Evolutionary conservation across 2,888 invertebrate genomes (phyloP).

Genomic region (Ypsolopha scabrella): DNA sequence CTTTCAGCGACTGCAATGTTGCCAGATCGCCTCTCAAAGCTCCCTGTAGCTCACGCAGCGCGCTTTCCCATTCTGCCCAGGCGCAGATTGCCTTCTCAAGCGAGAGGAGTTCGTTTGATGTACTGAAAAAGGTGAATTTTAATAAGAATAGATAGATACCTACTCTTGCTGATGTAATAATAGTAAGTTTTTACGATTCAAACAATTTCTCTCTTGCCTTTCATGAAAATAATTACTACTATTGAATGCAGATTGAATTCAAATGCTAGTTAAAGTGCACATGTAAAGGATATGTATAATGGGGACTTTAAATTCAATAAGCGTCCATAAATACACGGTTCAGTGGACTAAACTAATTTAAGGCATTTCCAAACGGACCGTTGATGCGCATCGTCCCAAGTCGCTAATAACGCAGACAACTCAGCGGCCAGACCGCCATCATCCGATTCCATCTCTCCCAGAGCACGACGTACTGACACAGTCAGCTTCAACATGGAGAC

Average conservation of each 20-base stretch:
- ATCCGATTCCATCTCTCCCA: slow-evolving; percentile 56
- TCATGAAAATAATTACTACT: too few species aligned
- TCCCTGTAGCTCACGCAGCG: slow-evolving; percentile 80
- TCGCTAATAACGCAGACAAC: slow-evolving; percentile 74
- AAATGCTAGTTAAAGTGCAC: too few species aligned
- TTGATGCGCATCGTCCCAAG: slow-evolving; percentile 79
- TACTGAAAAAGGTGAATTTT: slow-evolving; percentile 56
- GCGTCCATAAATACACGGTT: background rate
- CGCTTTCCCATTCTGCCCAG: slow-evolving; percentile 82
- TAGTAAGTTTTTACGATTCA: too few species aligned
- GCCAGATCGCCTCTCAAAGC: slow-evolving; percentile 78
- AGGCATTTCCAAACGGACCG: slow-evolving; percentile 52
- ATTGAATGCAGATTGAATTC: too few species aligned
- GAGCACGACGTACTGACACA: slow-evolving; percentile 68
- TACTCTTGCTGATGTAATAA: too few species aligned
- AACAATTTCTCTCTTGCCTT: too few species aligned
- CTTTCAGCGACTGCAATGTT: slow-evolving; percentile 55
- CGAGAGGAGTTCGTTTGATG: slow-evolving; percentile 77
- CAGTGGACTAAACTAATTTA: too few species aligned
- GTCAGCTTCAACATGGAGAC: slow-evolving; percentile 69
- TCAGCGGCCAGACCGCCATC: slow-evolving; percentile 72
- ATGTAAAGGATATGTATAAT: too few species aligned
- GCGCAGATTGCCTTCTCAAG: slow-evolving; percentile 78
- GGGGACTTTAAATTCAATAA: background rate
- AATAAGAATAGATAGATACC: too few species aligned